A percentile compares a stretch with the other conserved stretches of the same genome.
These are phyloP conservation scores for Momotus momota DNA, from an alignment of 2,797 vertebrate genomes.

Conservation along the genomic window DNA sequence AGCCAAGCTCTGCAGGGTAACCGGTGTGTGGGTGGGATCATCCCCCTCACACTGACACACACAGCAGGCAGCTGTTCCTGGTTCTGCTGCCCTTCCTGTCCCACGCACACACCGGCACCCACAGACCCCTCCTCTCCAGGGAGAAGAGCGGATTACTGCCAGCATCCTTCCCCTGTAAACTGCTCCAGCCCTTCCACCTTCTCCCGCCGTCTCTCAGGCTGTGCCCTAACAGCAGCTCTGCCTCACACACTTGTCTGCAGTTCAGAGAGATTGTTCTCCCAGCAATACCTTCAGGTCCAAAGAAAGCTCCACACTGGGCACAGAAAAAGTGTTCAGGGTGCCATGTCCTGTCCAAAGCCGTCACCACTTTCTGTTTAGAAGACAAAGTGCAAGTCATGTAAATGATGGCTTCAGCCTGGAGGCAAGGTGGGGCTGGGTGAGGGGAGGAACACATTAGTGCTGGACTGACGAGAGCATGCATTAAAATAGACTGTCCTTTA, in stretches of 20 bases:
- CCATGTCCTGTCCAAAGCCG: constrained; percentile 97
- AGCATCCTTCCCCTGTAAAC: not conserved
- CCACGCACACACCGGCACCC: not conserved
- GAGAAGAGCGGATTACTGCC: not conserved
- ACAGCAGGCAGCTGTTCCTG: not conserved
- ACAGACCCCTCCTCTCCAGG: not conserved
- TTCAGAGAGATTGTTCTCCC: not conserved
- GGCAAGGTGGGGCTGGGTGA: not conserved
- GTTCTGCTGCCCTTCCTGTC: not conserved
- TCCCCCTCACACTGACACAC: not conserved
- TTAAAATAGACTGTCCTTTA: constrained; percentile 8
- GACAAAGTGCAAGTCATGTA: not conserved
- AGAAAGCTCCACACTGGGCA: constrained; percentile 97
- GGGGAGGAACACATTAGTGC: not conserved
- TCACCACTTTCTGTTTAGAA: constrained; percentile 94
- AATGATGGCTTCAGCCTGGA: not conserved
- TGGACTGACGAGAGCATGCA: not conserved
- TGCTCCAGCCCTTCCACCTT: not conserved
- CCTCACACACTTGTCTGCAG: not conserved
- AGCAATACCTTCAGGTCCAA: constrained; percentile 92
- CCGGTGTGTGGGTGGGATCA: fast-evolving
- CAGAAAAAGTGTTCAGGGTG: constrained; percentile 99
- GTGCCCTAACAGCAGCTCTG: not conserved
- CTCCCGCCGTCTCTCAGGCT: not conserved
- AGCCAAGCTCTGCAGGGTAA: not conserved